These are phyloP conservation scores for Macrotrachela quadricornifera DNA, from an alignment of 1,140 invertebrate genomes.

Conservation along the genomic window DNA sequence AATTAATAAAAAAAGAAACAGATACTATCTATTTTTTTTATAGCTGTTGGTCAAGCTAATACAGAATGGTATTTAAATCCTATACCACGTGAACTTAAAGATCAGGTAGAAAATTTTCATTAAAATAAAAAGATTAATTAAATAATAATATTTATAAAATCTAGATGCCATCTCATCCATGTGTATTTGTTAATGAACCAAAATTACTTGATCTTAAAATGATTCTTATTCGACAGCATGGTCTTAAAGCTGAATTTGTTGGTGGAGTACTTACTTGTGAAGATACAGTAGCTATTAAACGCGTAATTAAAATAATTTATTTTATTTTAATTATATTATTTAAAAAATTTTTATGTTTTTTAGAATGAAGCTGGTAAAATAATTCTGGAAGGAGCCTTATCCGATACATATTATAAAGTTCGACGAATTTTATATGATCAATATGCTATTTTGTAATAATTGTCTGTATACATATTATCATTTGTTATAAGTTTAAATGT, in stretches of 20 bases:
- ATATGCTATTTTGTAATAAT: conserved; percentile 69
- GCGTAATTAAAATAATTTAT: conserved; percentile 38
- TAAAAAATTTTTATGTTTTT: conserved; percentile 25
- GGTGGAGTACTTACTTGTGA: conserved; percentile 84
- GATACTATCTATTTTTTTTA: too few relatives aligned
- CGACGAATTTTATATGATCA: conserved; percentile 79
- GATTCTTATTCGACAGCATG: conserved; percentile 52
- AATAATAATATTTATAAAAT: neutral
- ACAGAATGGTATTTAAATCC: too few relatives aligned
- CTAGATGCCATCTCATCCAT: conserved; percentile 39
- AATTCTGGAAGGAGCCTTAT: conserved; percentile 71
- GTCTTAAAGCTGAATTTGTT: conserved; percentile 74
- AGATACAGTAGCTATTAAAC: conserved; percentile 63
- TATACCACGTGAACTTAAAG: neutral
- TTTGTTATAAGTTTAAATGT: neutral
- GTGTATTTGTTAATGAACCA: conserved; percentile 78
- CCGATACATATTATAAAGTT: conserved; percentile 82
- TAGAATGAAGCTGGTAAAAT: conserved; percentile 72
- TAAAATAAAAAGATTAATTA: conserved; percentile 8
- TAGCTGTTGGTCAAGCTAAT: too few relatives aligned
- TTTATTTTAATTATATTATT: neutral
- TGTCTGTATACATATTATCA: neutral
- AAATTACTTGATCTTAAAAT: conserved; percentile 90
- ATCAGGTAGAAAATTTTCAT: neutral
- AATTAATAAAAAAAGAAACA: too few relatives aligned